phyloP scores from a whole-genome alignment of 1,140 invertebrate species.

The Hyposmocoma kahamanoa region DNA sequence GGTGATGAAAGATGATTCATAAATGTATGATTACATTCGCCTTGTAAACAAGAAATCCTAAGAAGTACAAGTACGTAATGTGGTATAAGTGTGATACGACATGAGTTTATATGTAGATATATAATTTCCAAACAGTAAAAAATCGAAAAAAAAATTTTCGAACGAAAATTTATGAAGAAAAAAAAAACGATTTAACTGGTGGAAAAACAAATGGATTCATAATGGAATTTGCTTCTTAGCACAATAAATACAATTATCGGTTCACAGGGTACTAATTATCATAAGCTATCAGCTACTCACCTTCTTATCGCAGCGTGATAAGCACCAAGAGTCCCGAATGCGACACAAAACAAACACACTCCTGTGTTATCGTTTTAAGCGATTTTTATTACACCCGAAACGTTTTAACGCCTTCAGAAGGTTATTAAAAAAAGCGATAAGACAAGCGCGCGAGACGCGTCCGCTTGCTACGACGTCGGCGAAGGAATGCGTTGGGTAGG shows the following conservation, averaged over 20 bases:
- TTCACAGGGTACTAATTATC: conserved; percentile 28
- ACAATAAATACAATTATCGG: neutral
- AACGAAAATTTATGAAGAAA: neutral
- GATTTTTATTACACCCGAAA: neutral
- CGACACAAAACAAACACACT: conserved; percentile 47
- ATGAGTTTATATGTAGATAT: neutral
- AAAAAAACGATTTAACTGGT: too few species aligned
- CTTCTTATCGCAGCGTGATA: conserved; percentile 57
- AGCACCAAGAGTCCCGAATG: conserved; percentile 33
- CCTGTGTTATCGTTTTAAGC: conserved; percentile 21
- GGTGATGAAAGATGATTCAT: too few species aligned
- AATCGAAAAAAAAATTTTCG: neutral
- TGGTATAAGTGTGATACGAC: neutral
- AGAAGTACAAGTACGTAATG: neutral
- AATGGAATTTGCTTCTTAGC: too few species aligned
- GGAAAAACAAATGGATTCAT: too few species aligned
- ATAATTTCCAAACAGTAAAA: neutral
- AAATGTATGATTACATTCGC: too few species aligned
- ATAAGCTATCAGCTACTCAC: conserved; percentile 62
- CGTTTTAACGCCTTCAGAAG: conserved; percentile 22
- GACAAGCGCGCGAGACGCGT: neutral
- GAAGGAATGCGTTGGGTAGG: neutral
- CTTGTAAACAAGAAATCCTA: too few species aligned
- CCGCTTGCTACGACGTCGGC: neutral
- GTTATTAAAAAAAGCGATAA: neutral